These are phyloP conservation scores for Sturmia bella DNA, from an alignment of 2,888 invertebrate species.

Conservation along the genomic window DNA sequence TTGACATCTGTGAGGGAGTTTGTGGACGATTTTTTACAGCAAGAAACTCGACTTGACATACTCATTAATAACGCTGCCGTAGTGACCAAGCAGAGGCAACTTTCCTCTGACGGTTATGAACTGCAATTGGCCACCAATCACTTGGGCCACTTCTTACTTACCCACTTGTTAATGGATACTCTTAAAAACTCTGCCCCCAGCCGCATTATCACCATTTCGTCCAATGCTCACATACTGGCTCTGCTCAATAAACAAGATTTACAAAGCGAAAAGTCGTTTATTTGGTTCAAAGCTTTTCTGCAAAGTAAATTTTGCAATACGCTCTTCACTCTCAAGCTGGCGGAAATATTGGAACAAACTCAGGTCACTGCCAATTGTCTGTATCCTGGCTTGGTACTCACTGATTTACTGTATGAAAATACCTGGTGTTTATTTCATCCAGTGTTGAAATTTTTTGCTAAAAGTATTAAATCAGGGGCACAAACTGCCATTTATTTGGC, in stretches of 20 bases:
- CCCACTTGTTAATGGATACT: slow-evolving; percentile 19
- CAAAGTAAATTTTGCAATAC: slow-evolving; percentile 63
- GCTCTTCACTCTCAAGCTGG: slow-evolving; percentile 42
- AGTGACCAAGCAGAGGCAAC: slow-evolving; percentile 23
- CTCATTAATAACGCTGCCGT: slow-evolving; percentile 60
- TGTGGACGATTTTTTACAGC: slow-evolving; percentile 20
- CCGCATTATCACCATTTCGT: slow-evolving; percentile 50
- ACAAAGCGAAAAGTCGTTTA: slow-evolving; percentile 49
- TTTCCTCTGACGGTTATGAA: slow-evolving; percentile 49
- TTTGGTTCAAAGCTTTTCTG: slow-evolving; percentile 39
- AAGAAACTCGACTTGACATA: slow-evolving; percentile 37
- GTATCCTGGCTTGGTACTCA: slow-evolving; percentile 57
- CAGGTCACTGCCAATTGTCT: slow-evolving; percentile 58
- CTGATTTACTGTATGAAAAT: slow-evolving; percentile 52
- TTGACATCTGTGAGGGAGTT: slow-evolving; percentile 49
- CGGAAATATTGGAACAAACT: slow-evolving; percentile 18
- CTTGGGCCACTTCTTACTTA: slow-evolving; percentile 55
- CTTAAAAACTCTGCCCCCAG: slow-evolving; percentile 21
- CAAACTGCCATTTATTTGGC: slow-evolving; percentile 62
- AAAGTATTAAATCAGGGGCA: slow-evolving; percentile 44
- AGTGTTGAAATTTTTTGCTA: slow-evolving; percentile 35
- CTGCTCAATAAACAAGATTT: slow-evolving; percentile 53
- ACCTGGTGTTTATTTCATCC: slow-evolving; percentile 60
- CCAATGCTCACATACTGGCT: slow-evolving; percentile 29
- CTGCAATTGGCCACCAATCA: slow-evolving; percentile 59